Percentiles rank a stretch among this genome's conserved stretches.
Conservation (phyloP, 2,797 vertebrate genomes). For the Mareca strepera region DNA sequence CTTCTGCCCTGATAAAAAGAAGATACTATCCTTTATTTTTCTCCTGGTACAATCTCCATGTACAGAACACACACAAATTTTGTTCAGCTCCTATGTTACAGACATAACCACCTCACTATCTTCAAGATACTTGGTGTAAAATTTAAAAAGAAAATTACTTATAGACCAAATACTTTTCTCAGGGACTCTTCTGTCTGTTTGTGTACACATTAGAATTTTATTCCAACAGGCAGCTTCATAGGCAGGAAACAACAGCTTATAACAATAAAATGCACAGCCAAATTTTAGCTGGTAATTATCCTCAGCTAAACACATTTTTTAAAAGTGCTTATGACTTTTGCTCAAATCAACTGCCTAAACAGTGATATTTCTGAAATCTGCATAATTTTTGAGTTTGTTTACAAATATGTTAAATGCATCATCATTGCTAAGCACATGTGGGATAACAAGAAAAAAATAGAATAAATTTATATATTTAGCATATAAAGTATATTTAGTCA, state of each 20-base stretch:
- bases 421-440: not conserved
- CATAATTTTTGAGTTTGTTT: not conserved
- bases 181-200: not conserved
- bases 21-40: not conserved
- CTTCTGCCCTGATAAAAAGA: not conserved
- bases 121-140: not conserved
- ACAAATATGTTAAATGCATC: not conserved
- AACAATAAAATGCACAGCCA: not conserved
- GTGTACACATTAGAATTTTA: not conserved
- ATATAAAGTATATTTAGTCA: not conserved
- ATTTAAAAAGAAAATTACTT: not conserved
- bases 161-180: not conserved
- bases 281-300: not conserved
- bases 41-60: rapidly evolving
- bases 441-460: not conserved
- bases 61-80: rapidly evolving
- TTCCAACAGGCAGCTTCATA: not conserved
- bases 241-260: not conserved
- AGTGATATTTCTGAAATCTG: not conserved
- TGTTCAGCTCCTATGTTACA: rapidly evolving
- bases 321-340: not conserved
- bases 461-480: not conserved
- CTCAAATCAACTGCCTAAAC: not conserved
- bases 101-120: not conserved
- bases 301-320: not conserved